Conservation (phyloP, 2,888 invertebrate genomes). For the Oscheius sp. region DNA sequence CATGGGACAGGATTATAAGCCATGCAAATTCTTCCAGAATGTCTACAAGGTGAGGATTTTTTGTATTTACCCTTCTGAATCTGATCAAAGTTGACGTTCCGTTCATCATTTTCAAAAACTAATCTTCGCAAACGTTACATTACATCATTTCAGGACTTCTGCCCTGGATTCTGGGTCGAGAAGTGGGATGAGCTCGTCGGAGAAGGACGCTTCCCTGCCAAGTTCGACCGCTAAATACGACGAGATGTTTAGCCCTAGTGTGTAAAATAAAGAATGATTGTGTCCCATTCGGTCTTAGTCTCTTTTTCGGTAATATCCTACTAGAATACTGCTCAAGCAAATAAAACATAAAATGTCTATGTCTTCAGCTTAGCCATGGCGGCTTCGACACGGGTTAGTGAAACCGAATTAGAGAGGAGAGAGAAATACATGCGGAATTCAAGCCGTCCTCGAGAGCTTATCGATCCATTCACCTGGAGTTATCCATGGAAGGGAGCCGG, state of each 20-base stretch:
- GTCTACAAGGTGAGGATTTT: constrained; percentile 66
- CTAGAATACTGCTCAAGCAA: constrained; percentile 6
- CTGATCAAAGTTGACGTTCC: no score
- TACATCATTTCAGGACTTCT: constrained; percentile 63
- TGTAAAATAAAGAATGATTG: constrained; percentile 38
- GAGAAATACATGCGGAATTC: constrained; percentile 63
- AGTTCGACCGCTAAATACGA: constrained; percentile 71
- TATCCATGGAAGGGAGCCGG: constrained; percentile 65
- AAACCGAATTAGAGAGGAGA: constrained; percentile 61
- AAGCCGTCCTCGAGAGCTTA: constrained; percentile 46
- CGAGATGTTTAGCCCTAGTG: constrained; percentile 26
- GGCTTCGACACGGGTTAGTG: constrained; percentile 64
- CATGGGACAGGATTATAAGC: constrained; percentile 73
- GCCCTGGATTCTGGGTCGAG: constrained; percentile 72
- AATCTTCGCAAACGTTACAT: background rate
- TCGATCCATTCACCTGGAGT: constrained; percentile 71
- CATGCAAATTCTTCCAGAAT: constrained; percentile 73
- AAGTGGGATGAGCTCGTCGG: constrained; percentile 73
- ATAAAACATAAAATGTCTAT: background rate
- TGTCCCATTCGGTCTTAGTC: background rate
- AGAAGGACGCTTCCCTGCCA: constrained; percentile 73
- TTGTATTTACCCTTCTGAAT: background rate
- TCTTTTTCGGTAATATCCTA: constrained; percentile 13
- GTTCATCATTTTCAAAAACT: background rate
- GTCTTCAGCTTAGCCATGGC: constrained; percentile 51